These are phyloP conservation scores for Glyphotaelius pellucidus DNA, from an alignment of 2,888 invertebrate species.

Conservation along the genomic window DNA sequence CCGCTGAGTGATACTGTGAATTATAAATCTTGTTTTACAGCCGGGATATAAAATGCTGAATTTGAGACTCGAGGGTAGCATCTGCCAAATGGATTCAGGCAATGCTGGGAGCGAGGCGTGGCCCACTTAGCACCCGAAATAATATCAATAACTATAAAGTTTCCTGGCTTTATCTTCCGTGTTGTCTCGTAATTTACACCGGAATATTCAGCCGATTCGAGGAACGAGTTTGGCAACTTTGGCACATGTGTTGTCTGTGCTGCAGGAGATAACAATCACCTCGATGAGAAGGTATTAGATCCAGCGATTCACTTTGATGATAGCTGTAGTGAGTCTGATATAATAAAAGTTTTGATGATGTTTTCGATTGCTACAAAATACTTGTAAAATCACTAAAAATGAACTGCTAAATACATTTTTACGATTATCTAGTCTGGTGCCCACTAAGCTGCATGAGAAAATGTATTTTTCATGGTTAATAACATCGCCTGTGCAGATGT, in stretches of 20 bases:
- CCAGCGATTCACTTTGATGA: conserved; percentile 13
- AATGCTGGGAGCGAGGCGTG: conserved; percentile 58
- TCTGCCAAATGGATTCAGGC: conserved; percentile 66
- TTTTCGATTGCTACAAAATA: neutral
- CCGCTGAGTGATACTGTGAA: conserved; percentile 63
- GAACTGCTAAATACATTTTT: neutral
- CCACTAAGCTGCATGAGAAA: neutral
- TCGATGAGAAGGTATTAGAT: neutral
- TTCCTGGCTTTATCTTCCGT: conserved; percentile 44
- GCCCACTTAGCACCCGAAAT: conserved; percentile 62
- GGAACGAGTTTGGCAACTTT: conserved; percentile 37
- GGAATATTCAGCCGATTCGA: neutral
- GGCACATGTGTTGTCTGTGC: conserved; percentile 31
- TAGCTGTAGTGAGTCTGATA: neutral
- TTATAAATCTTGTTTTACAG: conserved; percentile 65
- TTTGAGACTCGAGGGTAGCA: conserved; percentile 73
- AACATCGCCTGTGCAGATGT: conserved; percentile 54
- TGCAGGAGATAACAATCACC: conserved; percentile 18
- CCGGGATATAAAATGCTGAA: conserved; percentile 69
- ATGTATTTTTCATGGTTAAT: conserved; percentile 9
- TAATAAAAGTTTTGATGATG: neutral
- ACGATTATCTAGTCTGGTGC: neutral
- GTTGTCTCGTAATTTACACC: conserved; percentile 44
- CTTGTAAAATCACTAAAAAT: too few species aligned
- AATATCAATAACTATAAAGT: conserved; percentile 66